phyloP scores from a whole-genome alignment of 2,888 invertebrate genomes.

The Portevinia maculata region DNA sequence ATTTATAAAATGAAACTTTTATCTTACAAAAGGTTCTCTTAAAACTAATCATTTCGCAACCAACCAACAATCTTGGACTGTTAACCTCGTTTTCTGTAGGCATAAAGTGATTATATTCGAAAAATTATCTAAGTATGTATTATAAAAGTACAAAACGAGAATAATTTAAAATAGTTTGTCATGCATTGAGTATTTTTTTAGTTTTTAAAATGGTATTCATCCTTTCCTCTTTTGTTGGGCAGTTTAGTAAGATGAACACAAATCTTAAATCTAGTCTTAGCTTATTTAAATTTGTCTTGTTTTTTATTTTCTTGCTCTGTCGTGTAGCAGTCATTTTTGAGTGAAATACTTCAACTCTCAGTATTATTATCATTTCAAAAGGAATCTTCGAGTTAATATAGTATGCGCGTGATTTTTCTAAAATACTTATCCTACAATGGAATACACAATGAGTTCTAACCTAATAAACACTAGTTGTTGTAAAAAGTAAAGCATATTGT shows the following conservation, averaged over 20 bases:
- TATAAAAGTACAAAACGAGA: slow-evolving; percentile 63
- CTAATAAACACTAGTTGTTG: slow-evolving; percentile 45
- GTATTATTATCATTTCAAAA: slow-evolving; percentile 69
- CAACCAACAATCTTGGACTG: slow-evolving; percentile 38
- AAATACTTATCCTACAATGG: slow-evolving; percentile 54
- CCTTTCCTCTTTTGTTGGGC: slow-evolving; percentile 39
- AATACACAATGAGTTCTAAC: slow-evolving; percentile 67
- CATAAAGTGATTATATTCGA: slow-evolving; percentile 41
- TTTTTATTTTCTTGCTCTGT: slow-evolving; percentile 10
- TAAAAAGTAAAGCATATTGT: slow-evolving; percentile 58
- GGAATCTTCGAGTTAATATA: slow-evolving; percentile 69
- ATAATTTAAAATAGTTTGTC: slow-evolving; percentile 64
- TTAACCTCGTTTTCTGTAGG: slow-evolving; percentile 39
- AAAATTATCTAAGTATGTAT: slow-evolving; percentile 59
- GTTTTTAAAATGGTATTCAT: slow-evolving; percentile 13
- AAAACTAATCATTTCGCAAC: slow-evolving; percentile 44
- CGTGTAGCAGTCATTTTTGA: slow-evolving; percentile 55
- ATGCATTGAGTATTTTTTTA: slow-evolving; percentile 29
- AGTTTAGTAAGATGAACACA: slow-evolving; percentile 38
- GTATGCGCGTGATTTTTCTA: slow-evolving; percentile 68
- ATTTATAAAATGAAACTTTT: slow-evolving; percentile 64
- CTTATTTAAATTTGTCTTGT: not conserved
- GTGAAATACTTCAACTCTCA: slow-evolving; percentile 35
- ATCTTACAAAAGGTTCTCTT: slow-evolving; percentile 64
- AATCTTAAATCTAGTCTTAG: slow-evolving; percentile 44